Percentiles rank a stretch among this genome's conserved stretches.
Conservation (phyloP, 2,113 vertebrate genomes). For the Haemorhous mexicanus region DNA sequence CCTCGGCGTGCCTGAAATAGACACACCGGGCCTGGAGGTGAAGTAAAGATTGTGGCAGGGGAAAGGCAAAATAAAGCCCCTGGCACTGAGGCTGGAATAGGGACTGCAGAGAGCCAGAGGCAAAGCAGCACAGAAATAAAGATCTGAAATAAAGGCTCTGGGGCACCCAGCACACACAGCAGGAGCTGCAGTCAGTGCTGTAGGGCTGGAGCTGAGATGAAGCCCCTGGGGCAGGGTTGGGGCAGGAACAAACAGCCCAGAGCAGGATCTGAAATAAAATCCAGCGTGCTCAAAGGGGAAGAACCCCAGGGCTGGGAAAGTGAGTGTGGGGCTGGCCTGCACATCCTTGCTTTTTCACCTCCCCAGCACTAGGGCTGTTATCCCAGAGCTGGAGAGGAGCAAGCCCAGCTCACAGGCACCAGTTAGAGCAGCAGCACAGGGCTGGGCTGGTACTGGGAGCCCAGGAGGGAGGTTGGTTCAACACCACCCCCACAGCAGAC, state of each 20-base stretch:
- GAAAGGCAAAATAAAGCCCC: too few relatives aligned
- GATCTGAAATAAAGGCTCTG: too few relatives aligned
- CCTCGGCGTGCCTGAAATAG: too few relatives aligned
- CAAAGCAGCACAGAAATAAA: too few relatives aligned
- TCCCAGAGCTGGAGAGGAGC: not conserved
- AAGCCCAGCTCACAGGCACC: not conserved
- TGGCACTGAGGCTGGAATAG: too few relatives aligned
- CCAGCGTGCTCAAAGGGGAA: not conserved
- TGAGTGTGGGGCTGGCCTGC: not conserved
- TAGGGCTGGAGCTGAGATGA: not conserved
- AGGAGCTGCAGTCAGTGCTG: too few relatives aligned
- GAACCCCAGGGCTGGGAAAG: not conserved
- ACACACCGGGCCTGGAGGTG: too few relatives aligned
- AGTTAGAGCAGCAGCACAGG: not conserved
- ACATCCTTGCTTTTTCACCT: not conserved
- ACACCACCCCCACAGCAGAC: fast-evolving
- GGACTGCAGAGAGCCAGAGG: too few relatives aligned
- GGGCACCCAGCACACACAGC: too few relatives aligned
- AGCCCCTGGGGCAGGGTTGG: not conserved
- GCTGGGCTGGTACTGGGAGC: not conserved
- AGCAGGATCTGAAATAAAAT: not conserved
- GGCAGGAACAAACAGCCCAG: not conserved
- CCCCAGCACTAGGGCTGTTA: fast-evolving
- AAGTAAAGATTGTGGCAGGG: too few relatives aligned
- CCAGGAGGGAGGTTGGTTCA: not conserved